Evolutionary conservation across 2,113 vertebrate genomes (phyloP).

Genomic region (Aramus guarauna): DNA sequence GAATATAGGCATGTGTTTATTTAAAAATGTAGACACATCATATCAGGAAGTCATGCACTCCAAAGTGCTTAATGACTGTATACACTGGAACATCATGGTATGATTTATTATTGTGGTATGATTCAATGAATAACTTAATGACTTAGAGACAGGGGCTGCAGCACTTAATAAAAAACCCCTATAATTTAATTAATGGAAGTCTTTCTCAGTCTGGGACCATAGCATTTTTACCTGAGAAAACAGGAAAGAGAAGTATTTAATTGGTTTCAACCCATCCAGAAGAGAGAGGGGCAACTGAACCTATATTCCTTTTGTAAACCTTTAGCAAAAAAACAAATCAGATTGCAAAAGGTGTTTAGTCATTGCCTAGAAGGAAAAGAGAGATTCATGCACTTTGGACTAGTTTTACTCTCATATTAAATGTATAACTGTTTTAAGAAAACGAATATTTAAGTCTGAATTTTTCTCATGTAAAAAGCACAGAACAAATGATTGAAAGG

Average conservation of each 20-base stretch:
- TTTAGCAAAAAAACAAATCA: not conserved
- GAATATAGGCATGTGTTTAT: conserved; percentile 42
- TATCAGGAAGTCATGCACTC: conserved; percentile 15
- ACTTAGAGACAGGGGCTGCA: not conserved
- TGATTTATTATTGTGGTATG: conserved; percentile 22
- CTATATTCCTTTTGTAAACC: not conserved
- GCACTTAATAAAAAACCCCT: not conserved
- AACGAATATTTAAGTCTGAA: not conserved
- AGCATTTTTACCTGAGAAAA: not conserved
- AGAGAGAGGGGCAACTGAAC: not conserved
- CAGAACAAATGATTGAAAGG: not conserved
- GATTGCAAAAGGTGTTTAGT: not conserved
- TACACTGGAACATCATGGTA: not conserved
- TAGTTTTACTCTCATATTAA: not conserved
- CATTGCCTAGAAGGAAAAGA: not conserved
- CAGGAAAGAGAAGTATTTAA: not conserved
- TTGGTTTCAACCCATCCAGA: not conserved
- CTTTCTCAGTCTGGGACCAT: not conserved
- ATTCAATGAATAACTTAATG: not conserved
- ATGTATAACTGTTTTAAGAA: not conserved
- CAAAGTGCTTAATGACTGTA: conserved; percentile 48
- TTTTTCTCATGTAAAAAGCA: not conserved
- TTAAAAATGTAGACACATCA: not conserved
- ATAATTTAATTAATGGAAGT: not conserved
- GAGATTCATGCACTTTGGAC: not conserved